Evolutionary conservation across 2,888 invertebrate genomes (phyloP), one percentile per base, ranked within the genome.

Genomic region (Trichogramma evanescens): DNA sequence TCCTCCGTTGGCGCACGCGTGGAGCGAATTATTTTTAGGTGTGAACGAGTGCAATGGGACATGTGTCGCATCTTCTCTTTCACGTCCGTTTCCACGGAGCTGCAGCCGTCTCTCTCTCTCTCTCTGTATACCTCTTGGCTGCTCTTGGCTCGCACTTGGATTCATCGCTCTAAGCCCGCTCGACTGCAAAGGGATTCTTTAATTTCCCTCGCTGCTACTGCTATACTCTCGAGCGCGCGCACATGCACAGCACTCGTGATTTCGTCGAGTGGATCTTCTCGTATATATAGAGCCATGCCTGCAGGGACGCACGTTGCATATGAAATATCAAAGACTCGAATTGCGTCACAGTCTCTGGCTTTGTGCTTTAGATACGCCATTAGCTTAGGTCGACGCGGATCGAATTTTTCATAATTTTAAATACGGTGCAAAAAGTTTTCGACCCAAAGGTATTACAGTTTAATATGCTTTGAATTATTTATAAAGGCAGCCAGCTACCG

Each of bases 61-160:
- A 26, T 26, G 26, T 26, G 26, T 26, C 26, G 26, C 26, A 26
- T 26, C 26, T 26, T 26, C 26, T 26, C 26, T 26, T 26, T 26
- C 26, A 26, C 26, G 26, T 26, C 26, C 26, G 26, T 26, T 70
- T 69, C 71, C 71, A 71, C 70, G 65, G 69, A 68, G 68, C 66
- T 67, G 70, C 69, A 65, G 63, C 10, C 40, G 50, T 41, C 55
- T 58, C 50, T 58, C 48, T 58, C 50, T 58, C 48, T 26, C 44
- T 43, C 55, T 26, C 9, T 26, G 5, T 41, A 39, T 26, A 43
- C 49, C 45, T 54, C 39, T 9, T 9, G 39, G 44, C 6, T 9
- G 10, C 40, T n/a, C 13, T 2, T 6, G 44, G 49, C 39, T 4
- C 48, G 48, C 48, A 10, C 6, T 13, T 9, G 13, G 48, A 6